Percentiles rank a stretch among this genome's conserved stretches.
phyloP scores from a whole-genome alignment of 2,113 vertebrate species.

The Periophthalmodon schlosseri region DNA sequence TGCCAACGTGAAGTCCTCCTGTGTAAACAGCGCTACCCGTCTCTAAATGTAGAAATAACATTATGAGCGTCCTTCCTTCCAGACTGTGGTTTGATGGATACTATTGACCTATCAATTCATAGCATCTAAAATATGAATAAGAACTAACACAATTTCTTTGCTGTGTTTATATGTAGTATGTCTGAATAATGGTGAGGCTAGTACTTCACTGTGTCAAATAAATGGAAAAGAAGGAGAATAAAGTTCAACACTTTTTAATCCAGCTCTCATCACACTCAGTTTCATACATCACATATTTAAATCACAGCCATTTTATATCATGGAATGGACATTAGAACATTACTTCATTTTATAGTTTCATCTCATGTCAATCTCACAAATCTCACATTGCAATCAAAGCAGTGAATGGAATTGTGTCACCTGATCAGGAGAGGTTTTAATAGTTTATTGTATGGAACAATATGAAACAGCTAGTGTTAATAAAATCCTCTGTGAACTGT shows the following conservation, averaged over 20 bases:
- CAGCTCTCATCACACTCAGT: conserved; percentile 11
- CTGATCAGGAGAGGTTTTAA: conserved; percentile 10
- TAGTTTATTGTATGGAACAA: conserved; percentile 23
- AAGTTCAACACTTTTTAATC: conserved; percentile 49
- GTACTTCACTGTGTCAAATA: not conserved
- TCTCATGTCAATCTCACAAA: conserved; percentile 2
- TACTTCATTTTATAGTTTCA: conserved; percentile 3
- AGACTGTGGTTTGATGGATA: too few species aligned
- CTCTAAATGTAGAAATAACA: not conserved
- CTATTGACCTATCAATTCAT: too few species aligned
- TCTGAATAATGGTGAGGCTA: not conserved
- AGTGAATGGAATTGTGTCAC: not conserved
- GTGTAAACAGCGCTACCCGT: not conserved
- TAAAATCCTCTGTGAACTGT: conserved; percentile 18
- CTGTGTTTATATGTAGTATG: not conserved
- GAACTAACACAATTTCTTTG: not conserved
- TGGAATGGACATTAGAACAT: conserved; percentile 15
- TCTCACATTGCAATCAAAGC: conserved; percentile 23
- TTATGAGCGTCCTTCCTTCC: too few species aligned
- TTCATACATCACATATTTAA: conserved; percentile 13
- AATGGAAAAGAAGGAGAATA: not conserved
- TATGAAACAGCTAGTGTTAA: conserved; percentile 52
- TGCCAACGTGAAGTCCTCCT: not conserved
- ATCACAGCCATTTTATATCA: conserved; percentile 25
- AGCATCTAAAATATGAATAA: too few species aligned